phyloP scores from a whole-genome alignment of 2,113 vertebrate species.

The Lophius piscatorius region DNA sequence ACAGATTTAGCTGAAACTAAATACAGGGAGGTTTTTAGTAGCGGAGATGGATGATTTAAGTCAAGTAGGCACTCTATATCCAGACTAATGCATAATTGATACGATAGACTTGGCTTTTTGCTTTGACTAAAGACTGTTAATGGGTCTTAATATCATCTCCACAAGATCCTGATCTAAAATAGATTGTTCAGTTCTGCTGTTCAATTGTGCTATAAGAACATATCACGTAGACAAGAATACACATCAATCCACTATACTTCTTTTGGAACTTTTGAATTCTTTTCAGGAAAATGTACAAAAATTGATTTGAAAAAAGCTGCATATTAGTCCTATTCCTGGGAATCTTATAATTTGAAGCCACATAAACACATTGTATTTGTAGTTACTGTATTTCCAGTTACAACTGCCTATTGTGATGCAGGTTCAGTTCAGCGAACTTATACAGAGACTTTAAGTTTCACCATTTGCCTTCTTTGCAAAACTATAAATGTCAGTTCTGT shows the following conservation, averaged over 20 bases:
- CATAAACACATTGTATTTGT: neutral
- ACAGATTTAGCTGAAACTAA: too few species aligned
- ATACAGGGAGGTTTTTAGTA: slow-evolving; percentile 54
- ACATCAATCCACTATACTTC: slow-evolving; percentile 1
- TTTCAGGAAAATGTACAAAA: slow-evolving; percentile 1
- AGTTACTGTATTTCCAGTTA: neutral
- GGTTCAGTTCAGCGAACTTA: neutral
- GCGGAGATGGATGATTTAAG: slow-evolving; percentile 67
- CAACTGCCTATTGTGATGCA: neutral
- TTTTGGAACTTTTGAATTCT: slow-evolving; percentile 2
- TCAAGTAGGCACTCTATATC: slow-evolving; percentile 69
- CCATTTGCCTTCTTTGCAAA: too few species aligned
- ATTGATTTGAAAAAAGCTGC: too few species aligned
- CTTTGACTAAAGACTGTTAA: slow-evolving; percentile 75
- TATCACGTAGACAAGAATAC: slow-evolving; percentile 28
- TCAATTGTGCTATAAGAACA: slow-evolving; percentile 23
- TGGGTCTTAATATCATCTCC: slow-evolving; percentile 66
- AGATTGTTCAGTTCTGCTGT: slow-evolving; percentile 30
- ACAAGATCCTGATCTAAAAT: slow-evolving; percentile 39
- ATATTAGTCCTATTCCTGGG: neutral
- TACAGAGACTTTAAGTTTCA: neutral
- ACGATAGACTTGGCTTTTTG: slow-evolving; percentile 71
- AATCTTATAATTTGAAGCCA: slow-evolving; percentile 7
- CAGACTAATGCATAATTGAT: slow-evolving; percentile 81
- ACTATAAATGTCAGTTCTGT: too few species aligned